These are phyloP conservation scores for Pomacea maculata DNA, from an alignment of 1,140 invertebrate species.

Conservation along the genomic window DNA sequence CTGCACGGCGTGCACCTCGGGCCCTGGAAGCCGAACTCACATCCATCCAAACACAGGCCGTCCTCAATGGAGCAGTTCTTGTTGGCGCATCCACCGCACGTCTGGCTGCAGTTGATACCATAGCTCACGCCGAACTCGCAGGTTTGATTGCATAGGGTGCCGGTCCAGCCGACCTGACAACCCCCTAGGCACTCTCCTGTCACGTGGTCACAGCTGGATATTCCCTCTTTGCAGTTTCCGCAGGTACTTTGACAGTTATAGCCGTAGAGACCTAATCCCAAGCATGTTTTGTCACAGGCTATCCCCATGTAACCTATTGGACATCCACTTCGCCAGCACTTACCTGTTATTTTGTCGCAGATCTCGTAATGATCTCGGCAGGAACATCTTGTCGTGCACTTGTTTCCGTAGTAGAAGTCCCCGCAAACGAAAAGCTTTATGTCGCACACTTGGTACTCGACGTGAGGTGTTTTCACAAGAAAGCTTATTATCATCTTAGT, in stretches of 20 bases:
- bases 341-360: neutral
- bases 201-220: neutral
- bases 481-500: neutral
- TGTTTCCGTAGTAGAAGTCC: neutral
- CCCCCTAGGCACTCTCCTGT: neutral
- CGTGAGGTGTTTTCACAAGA: neutral
- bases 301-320: neutral
- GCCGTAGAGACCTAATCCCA: neutral
- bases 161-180: neutral
- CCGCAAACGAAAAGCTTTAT: neutral
- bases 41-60: neutral
- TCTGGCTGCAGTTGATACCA: no score
- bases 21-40: neutral
- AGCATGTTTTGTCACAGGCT: neutral
- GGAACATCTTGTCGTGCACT: neutral
- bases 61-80: no score
- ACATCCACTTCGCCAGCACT: neutral
- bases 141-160: neutral
- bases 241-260: neutral
- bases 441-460: neutral
- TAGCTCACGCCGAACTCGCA: no score
- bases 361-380: neutral
- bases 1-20: neutral
- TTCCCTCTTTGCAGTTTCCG: neutral
- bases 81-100: no score